A percentile compares a stretch with the other conserved stretches of the same genome.
Conservation (phyloP, 2,113 vertebrate genomes). For the Aegotheles bennettii region DNA sequence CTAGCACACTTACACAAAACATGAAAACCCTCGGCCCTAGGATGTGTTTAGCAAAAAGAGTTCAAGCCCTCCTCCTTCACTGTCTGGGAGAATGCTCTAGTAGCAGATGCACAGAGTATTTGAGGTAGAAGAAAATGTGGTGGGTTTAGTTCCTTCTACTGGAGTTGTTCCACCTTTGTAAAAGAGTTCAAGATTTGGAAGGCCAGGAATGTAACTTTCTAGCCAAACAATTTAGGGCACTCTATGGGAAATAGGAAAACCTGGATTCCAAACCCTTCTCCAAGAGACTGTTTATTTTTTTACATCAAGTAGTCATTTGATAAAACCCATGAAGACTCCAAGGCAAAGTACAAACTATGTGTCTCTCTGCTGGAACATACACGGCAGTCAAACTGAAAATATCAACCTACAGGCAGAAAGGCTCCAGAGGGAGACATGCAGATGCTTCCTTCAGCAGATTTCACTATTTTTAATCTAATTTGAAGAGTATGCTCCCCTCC, state of each 20-base stretch:
- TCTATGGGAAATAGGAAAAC: not conserved
- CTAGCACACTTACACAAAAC: not conserved
- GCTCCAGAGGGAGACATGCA: not conserved
- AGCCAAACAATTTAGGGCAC: not conserved
- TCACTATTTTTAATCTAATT: not conserved
- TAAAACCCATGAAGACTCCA: not conserved
- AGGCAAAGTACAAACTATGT: not conserved
- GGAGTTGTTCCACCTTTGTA: not conserved
- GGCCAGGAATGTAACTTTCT: not conserved
- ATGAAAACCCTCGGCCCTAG: not conserved
- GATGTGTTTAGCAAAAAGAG: not conserved
- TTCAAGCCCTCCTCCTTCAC: not conserved
- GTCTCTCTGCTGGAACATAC: not conserved
- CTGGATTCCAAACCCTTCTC: not conserved
- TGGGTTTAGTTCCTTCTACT: not conserved
- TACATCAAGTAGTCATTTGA: not conserved
- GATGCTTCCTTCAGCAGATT: not conserved
- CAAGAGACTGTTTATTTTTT: not conserved
- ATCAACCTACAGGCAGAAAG: not conserved
- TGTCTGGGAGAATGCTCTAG: not conserved
- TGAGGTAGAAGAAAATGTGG: not conserved
- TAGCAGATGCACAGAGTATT: not conserved
- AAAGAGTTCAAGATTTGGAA: conserved; percentile 7
- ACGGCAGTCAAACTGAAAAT: not conserved
- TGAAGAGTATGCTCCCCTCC: not conserved